phyloP scores from a whole-genome alignment of 2,113 vertebrate genomes.

The Cacatua alba region DNA sequence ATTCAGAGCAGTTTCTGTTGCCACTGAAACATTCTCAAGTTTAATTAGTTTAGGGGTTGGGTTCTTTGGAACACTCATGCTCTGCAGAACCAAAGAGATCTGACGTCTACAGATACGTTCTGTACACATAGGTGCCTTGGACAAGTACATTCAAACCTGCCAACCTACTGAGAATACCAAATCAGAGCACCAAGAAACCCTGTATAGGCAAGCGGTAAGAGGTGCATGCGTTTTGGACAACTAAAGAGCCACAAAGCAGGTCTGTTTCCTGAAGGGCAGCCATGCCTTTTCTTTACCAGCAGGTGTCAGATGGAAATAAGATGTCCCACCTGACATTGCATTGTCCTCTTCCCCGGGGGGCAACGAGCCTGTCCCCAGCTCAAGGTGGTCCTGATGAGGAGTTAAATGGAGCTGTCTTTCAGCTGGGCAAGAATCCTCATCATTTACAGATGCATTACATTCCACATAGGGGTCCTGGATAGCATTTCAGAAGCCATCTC shows the following conservation, averaged over 20 bases:
- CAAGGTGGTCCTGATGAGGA: not conserved
- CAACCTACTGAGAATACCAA: not conserved
- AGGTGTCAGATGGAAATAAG: conserved; percentile 23
- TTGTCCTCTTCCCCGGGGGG: not conserved
- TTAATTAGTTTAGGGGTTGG: not conserved
- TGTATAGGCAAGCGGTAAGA: fast-evolving
- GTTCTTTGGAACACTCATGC: not conserved
- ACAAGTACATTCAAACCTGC: not conserved
- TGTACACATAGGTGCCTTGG: not conserved
- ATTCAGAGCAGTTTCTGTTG: not conserved
- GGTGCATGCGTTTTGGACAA: fast-evolving
- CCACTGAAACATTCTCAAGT: not conserved
- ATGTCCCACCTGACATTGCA: not conserved
- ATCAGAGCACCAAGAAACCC: not conserved
- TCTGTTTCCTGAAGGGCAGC: not conserved
- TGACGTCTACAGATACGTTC: not conserved
- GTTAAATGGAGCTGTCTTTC: not conserved
- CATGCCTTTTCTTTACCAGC: not conserved
- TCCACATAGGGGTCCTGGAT: fast-evolving
- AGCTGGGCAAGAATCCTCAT: not conserved
- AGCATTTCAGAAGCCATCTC: not conserved
- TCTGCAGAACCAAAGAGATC: not conserved
- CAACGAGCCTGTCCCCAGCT: not conserved
- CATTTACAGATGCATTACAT: not conserved
- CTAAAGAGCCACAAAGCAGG: not conserved